Evolutionary conservation across 2,113 vertebrate species (phyloP).

Genomic region (Ptychochromis oligacanthus): DNA sequence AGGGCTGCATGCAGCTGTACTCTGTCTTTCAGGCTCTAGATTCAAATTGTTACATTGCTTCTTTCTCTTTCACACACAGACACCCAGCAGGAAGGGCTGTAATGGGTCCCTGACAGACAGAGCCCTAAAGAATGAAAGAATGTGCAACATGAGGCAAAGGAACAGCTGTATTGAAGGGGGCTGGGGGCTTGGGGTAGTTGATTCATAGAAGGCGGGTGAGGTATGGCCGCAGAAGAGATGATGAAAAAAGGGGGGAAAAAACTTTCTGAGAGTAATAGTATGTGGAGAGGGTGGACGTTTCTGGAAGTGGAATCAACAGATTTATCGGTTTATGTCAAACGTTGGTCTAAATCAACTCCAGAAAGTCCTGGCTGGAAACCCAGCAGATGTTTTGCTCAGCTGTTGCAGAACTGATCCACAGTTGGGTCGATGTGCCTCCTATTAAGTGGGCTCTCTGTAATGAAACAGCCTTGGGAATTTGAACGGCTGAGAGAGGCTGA

Average conservation of each 20-base stretch:
- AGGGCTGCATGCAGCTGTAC: slow-evolving; percentile 70
- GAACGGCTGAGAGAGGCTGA: slow-evolving; percentile 25
- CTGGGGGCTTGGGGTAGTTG: neutral
- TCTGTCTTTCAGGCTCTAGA: slow-evolving; percentile 71
- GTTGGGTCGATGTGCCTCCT: slow-evolving; percentile 56
- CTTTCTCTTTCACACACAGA: slow-evolving; percentile 46
- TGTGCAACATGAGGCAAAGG: slow-evolving; percentile 76
- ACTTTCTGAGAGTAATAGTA: slow-evolving; percentile 10
- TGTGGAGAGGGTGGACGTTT: slow-evolving; percentile 43
- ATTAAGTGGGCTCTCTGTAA: slow-evolving; percentile 55
- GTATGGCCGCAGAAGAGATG: slow-evolving; percentile 31
- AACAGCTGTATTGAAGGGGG: slow-evolving; percentile 74
- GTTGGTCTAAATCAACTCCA: slow-evolving; percentile 60
- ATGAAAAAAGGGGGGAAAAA: neutral
- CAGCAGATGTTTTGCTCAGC: slow-evolving; percentile 74
- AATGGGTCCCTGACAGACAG: slow-evolving; percentile 74
- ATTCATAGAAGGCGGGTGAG: slow-evolving; percentile 45
- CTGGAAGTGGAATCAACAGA: slow-evolving; percentile 61
- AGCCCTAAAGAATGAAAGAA: slow-evolving; percentile 75
- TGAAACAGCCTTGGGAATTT: slow-evolving; percentile 65
- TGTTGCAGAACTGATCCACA: slow-evolving; percentile 64
- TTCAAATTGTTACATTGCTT: slow-evolving; percentile 59
- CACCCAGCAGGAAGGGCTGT: slow-evolving; percentile 67
- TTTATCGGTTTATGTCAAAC: slow-evolving; percentile 62
- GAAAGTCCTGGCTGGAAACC: slow-evolving; percentile 37